Conservation (phyloP, 2,113 vertebrate genomes). For the Triplophysa siluroides region DNA sequence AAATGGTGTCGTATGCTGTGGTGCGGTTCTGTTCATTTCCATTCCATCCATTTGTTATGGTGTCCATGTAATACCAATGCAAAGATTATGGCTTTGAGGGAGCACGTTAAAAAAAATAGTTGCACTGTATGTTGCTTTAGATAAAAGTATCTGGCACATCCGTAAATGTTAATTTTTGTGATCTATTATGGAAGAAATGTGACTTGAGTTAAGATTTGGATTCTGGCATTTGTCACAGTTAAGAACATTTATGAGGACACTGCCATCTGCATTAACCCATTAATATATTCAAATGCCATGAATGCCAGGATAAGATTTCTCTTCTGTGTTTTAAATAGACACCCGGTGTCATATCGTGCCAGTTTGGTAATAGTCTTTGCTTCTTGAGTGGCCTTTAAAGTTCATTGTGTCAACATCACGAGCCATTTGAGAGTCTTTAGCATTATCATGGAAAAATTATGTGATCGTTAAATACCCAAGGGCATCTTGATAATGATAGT, state of each 20-base stretch:
- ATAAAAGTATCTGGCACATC: no score
- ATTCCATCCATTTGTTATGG: no score
- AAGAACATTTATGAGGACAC: constrained; percentile 25
- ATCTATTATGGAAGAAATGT: constrained; percentile 7
- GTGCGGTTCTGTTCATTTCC: neutral
- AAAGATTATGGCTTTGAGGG: no score
- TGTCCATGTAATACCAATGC: no score
- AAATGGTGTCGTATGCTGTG: neutral
- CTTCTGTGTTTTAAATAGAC: constrained; percentile 34
- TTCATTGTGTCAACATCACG: constrained; percentile 49
- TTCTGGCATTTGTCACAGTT: constrained; percentile 20
- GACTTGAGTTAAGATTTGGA: constrained; percentile 22
- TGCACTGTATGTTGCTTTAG: no score
- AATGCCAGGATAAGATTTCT: constrained; percentile 40
- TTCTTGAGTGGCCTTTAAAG: constrained; percentile 54
- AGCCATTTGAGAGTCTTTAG: constrained; percentile 42
- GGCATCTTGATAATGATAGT: constrained; percentile 23
- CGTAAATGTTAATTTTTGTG: constrained; percentile 23
- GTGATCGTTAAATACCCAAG: constrained; percentile 32
- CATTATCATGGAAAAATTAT: constrained; percentile 34
- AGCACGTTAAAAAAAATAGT: no score
- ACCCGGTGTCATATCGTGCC: constrained; percentile 28
- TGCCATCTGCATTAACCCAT: constrained; percentile 40
- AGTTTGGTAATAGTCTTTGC: constrained; percentile 38
- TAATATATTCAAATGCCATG: constrained; percentile 38